Conservation (phyloP, 2,797 vertebrate genomes). For the Acipenser oxyrinchus region DNA sequence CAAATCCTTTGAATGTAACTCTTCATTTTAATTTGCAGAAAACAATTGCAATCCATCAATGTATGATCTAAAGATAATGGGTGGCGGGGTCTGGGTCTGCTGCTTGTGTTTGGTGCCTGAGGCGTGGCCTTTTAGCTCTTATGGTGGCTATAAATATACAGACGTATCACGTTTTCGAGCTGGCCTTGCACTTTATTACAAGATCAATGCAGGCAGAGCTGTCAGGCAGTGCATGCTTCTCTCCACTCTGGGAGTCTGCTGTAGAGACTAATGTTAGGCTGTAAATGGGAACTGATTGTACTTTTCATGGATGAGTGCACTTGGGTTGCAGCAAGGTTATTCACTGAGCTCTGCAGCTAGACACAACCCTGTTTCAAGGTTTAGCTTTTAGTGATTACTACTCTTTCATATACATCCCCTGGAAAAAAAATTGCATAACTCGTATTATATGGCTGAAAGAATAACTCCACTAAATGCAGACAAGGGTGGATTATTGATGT, state of each 20-base stretch:
- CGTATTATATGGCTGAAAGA: too few relatives aligned
- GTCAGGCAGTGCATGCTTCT: background rate
- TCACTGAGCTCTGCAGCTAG: background rate
- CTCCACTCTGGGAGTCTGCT: background rate
- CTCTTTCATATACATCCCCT: too few relatives aligned
- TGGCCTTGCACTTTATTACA: background rate
- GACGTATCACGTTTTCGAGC: background rate
- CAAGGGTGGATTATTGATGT: too few relatives aligned
- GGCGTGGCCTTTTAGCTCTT: background rate
- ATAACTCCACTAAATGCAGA: too few relatives aligned
- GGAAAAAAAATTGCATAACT: too few relatives aligned
- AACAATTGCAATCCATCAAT: too few relatives aligned
- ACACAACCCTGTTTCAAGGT: too few relatives aligned
- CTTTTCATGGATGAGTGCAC: background rate
- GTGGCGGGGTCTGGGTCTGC: background rate
- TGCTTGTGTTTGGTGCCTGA: background rate
- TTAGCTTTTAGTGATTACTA: too few relatives aligned
- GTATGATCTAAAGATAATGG: too few relatives aligned
- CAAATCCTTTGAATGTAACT: too few relatives aligned
- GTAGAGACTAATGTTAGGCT: background rate
- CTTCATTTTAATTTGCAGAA: too few relatives aligned
- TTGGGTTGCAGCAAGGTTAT: slow-evolving; percentile 7
- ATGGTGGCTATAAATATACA: background rate
- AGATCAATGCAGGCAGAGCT: slow-evolving; percentile 5
- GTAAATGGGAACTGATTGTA: slow-evolving; percentile 4